A percentile compares a stretch with the other conserved stretches of the same genome.
These are phyloP conservation scores for Ophioderma brevispina DNA, from an alignment of 35 echinoderm and acorn worm species.

Conservation along the genomic window DNA sequence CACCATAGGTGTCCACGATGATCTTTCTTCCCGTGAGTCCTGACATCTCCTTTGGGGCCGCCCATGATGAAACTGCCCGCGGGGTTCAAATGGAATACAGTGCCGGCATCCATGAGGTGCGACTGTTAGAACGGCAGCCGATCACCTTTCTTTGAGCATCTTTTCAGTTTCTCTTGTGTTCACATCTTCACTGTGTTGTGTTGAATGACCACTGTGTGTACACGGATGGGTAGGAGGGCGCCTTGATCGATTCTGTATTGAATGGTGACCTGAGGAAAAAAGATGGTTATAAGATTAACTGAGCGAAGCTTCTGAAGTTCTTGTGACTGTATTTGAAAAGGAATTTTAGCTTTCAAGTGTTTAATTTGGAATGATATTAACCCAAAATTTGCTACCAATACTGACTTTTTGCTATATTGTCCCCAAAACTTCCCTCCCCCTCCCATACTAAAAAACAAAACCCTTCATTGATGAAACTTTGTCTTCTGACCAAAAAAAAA, in stretches of 20 bases:
- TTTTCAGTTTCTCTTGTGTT: conserved; percentile 62
- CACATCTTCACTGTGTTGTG: conserved; percentile 82
- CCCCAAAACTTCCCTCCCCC: too few species aligned
- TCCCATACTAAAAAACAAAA: too few species aligned
- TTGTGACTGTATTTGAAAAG: too few species aligned
- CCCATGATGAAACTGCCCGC: conserved; percentile 90
- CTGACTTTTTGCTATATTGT: too few species aligned
- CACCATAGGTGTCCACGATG: conserved; percentile 98
- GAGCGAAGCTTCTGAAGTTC: too few species aligned
- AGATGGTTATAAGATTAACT: too few species aligned
- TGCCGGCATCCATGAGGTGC: conserved; percentile 85
- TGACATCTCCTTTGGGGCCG: conserved; percentile 93
- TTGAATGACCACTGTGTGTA: conserved; percentile 98
- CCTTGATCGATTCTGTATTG: conserved; percentile 90
- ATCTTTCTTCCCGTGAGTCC: conserved; percentile 97
- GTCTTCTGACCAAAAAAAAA: too few species aligned
- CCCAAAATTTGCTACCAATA: too few species aligned
- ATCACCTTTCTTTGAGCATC: conserved; percentile 64
- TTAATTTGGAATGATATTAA: too few species aligned
- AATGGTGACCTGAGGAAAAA: conserved; percentile 81
- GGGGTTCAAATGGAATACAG: conserved; percentile 90
- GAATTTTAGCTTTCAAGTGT: too few species aligned
- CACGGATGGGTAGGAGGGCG: conserved; percentile 75
- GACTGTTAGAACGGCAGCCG: conserved; percentile 67
- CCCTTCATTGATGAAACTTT: too few species aligned